Base-by-base conservation (phyloP, 37 sponge, comb jelly and placozoan genomes). In the Axinella damicornis region DNA sequence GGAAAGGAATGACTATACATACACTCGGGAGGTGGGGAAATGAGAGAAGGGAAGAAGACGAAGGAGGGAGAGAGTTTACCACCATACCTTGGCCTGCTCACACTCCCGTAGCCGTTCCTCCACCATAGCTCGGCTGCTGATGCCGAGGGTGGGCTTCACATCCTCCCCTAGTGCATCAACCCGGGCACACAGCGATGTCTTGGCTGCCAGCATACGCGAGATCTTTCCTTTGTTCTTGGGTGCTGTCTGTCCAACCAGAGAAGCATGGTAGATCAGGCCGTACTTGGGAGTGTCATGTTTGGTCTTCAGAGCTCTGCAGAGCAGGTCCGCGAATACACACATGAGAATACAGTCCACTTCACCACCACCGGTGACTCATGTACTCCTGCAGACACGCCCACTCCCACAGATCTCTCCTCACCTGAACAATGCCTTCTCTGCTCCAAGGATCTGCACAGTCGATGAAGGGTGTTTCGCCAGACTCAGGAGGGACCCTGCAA, bases 281-380 rank as follows among this genome's bases (percentile, higher is more conserved):
- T 98, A 98, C 58, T 98, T 98, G 56, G 98, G 98, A 31, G 98
- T 98, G 83, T 95, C 97, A 55, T 98, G 97, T 60, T 96, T 98
- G 5, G 97, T 96, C 85, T 98, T 98, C 39, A 98, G 71, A 21
- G 98, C 98, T 65, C 98, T 93, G 71, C 5, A 69, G 63, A 39
- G 9, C 6, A 46, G 9, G 46, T 46, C 46, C n/a, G n/a, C n/a
- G n/a, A 55, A 66, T 21, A 64, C 77, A 58, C 1, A 61, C 52
- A 31, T 78, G 35, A 32, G 21, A 11, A 61, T 22, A 78, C 16
- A 61, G 41, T 36, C 25, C 60, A 27, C 20, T 41, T 55, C 58
- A 34, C n/a, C n/a, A n/a, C n/a, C n/a, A n/a, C n/a, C n/a, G n/a
- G n/a, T n/a, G n/a, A n/a, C n/a, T n/a, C n/a, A n/a, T n/a, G n/a